Conservation (phyloP, 2,888 invertebrate species). For the Macrosiphum euphorbiae region DNA sequence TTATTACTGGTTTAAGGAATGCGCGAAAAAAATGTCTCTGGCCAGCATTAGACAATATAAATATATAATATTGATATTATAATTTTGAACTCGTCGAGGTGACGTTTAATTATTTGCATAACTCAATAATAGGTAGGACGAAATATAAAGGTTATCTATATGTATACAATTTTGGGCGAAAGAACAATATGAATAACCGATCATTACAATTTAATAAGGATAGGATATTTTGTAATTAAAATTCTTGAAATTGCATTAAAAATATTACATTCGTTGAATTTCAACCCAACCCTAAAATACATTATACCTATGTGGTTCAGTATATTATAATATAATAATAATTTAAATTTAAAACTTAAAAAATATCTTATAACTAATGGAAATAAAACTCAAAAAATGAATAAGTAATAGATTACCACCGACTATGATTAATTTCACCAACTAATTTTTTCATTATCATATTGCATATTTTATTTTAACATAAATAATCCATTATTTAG, state of each 20-base stretch:
- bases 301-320: background rate
- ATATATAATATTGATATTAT: background rate
- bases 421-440: background rate
- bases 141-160: background rate
- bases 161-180: background rate
- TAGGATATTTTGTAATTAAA: background rate
- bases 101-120: constrained; percentile 1
- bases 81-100: background rate
- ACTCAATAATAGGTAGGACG: background rate
- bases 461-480: background rate
- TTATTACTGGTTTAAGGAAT: background rate
- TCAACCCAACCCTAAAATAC: background rate
- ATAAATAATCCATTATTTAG: background rate
- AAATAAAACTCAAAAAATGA: background rate
- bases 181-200: background rate
- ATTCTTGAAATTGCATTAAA: background rate
- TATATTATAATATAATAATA: background rate
- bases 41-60: background rate
- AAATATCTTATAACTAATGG: background rate
- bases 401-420: background rate
- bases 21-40: background rate
- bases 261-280: background rate
- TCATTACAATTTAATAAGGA: background rate
- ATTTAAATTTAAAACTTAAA: background rate
- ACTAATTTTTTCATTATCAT: background rate